These are phyloP conservation scores for Dryoscopus gambensis DNA, from an alignment of 2,113 vertebrate species.

Conservation along the genomic window DNA sequence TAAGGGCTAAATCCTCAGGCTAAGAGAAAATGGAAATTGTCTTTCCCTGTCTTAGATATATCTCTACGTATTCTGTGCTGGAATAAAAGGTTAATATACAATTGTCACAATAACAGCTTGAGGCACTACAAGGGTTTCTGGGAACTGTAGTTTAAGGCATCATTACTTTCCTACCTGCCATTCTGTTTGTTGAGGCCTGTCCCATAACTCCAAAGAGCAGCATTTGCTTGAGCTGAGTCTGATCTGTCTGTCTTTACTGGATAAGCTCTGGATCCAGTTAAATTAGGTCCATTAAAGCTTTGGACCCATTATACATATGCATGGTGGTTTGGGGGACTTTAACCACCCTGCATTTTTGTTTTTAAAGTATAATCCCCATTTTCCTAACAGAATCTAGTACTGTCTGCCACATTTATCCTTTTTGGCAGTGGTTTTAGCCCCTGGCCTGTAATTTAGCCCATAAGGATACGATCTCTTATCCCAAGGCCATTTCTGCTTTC, in stretches of 20 bases:
- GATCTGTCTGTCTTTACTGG: background rate
- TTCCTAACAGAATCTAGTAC: background rate
- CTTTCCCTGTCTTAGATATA: background rate
- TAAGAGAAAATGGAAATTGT: background rate
- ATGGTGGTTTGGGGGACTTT: background rate
- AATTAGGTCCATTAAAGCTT: background rate
- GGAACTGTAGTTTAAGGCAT: background rate
- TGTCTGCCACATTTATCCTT: background rate
- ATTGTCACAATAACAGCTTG: background rate
- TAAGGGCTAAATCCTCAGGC: background rate
- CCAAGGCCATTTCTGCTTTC: background rate
- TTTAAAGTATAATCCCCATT: background rate
- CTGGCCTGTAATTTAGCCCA: background rate
- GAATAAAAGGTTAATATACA: background rate
- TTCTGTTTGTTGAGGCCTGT: background rate
- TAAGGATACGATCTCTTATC: background rate
- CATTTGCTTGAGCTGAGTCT: background rate
- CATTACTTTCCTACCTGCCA: background rate
- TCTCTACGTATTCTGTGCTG: background rate
- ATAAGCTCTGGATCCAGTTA: background rate
- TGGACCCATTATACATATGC: background rate
- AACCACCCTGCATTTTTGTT: background rate
- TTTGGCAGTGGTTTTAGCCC: background rate
- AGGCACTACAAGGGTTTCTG: background rate
- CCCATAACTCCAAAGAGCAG: background rate